Percentiles rank a stretch among this genome's conserved stretches.
Conservation (phyloP, 1,140 invertebrate species). For the Drosophila willistoni region DNA sequence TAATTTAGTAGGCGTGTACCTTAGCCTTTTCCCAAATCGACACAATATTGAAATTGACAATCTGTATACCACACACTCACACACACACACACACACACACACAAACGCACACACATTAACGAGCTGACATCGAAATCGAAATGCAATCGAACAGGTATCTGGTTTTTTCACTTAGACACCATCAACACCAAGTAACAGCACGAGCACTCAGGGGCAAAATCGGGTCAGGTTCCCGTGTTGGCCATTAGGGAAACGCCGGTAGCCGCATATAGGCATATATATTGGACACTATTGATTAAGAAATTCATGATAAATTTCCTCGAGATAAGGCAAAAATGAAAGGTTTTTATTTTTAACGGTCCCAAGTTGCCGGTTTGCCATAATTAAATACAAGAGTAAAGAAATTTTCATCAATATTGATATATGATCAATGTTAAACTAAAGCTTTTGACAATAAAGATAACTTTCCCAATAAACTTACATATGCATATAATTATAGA, state of each 20-base stretch:
- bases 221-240: neutral
- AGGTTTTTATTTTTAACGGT: slow-evolving; percentile 40
- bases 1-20: slow-evolving; percentile 76
- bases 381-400: neutral
- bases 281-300: slow-evolving; percentile 59
- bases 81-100: neutral
- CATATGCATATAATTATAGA: too few relatives aligned
- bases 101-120: too few relatives aligned
- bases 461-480: neutral
- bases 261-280: slow-evolving; percentile 28
- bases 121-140: slow-evolving; percentile 49
- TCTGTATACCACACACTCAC: slow-evolving; percentile 13
- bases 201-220: neutral
- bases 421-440: slow-evolving; percentile 7
- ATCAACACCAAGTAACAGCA: neutral
- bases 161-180: slow-evolving; percentile 44
- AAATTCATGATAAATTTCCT: slow-evolving; percentile 72
- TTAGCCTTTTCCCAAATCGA: slow-evolving; percentile 56
- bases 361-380: neutral
- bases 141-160: slow-evolving; percentile 57
- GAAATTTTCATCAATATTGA: slow-evolving; percentile 1
- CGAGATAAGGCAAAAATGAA: slow-evolving; percentile 61
- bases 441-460: neutral
- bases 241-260: slow-evolving; percentile 73
- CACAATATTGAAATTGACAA: slow-evolving; percentile 75